Conservation (phyloP, 1,140 invertebrate genomes). For the Drosophila pachea region DNA sequence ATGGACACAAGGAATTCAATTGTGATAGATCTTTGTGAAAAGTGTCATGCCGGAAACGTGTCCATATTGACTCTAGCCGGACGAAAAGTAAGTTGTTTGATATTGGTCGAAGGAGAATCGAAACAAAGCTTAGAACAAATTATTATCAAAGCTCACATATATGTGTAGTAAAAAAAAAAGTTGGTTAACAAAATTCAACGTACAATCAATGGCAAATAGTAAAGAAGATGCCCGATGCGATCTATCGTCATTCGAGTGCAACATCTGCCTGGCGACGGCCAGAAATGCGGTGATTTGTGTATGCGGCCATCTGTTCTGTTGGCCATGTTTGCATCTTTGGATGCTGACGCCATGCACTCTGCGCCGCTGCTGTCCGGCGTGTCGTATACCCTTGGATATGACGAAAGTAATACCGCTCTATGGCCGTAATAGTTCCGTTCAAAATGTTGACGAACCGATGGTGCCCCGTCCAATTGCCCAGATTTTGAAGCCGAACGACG, state of each 20-base stretch:
- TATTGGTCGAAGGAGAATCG: no score
- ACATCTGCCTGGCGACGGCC: background rate
- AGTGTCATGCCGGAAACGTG: background rate
- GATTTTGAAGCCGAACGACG: background rate
- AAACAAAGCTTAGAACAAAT: background rate
- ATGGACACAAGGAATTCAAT: background rate
- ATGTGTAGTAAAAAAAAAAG: no score
- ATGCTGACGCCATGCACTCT: background rate
- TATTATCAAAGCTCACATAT: background rate
- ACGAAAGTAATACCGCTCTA: constrained; percentile 1
- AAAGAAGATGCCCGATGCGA: background rate
- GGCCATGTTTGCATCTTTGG: constrained; percentile 8
- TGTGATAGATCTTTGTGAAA: background rate
- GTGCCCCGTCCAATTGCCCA: background rate
- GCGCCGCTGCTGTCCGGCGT: background rate
- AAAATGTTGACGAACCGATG: background rate
- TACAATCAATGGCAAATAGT: constrained; percentile 2
- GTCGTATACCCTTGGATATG: background rate
- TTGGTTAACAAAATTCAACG: background rate
- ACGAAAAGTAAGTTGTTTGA: no score
- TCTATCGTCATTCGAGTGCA: background rate
- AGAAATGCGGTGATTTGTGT: constrained; percentile 7
- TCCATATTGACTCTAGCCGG: no score
- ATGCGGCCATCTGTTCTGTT: constrained; percentile 10
- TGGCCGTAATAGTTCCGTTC: background rate